Conservation (phyloP, 1,140 invertebrate genomes). For the Drosophila navojoa region DNA sequence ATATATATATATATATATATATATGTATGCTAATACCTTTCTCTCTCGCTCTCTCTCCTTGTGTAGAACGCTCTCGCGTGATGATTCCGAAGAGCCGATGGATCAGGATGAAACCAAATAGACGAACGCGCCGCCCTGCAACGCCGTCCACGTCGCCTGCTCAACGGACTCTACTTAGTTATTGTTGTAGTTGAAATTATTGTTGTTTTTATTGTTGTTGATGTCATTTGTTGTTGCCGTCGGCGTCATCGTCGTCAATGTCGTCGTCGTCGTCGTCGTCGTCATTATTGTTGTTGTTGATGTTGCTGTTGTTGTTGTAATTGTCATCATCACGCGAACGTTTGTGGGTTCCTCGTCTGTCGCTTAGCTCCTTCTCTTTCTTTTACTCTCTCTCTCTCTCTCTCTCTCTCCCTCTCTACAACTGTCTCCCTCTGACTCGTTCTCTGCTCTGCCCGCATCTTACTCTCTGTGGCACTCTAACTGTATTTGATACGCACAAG, state of each 20-base stretch:
- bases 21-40: too few relatives aligned
- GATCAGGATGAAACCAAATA: slow-evolving; percentile 88
- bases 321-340: slow-evolving; percentile 7
- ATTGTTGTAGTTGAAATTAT: slow-evolving; percentile 65
- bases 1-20: too few relatives aligned
- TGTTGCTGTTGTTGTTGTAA: slow-evolving; percentile 1
- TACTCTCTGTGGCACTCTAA: slow-evolving; percentile 24
- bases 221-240: slow-evolving; percentile 47
- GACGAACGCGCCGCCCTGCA: slow-evolving; percentile 15
- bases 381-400: slow-evolving; percentile 14
- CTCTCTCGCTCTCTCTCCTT: neutral
- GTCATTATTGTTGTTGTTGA: neutral
- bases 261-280: slow-evolving; percentile 3
- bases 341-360: slow-evolving; percentile 42
- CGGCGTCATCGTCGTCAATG: neutral
- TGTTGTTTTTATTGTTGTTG: slow-evolving; percentile 69
- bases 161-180: slow-evolving; percentile 71
- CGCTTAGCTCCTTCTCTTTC: slow-evolving; percentile 19
- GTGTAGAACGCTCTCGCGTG: slow-evolving; percentile 86
- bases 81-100: slow-evolving; percentile 92
- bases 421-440: neutral
- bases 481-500: slow-evolving; percentile 5
- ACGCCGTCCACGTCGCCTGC: slow-evolving; percentile 37
- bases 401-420: neutral
- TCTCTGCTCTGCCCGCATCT: slow-evolving; percentile 12